phyloP scores from a whole-genome alignment of 2,113 vertebrate genomes.

The Eonycteris spelaea region DNA sequence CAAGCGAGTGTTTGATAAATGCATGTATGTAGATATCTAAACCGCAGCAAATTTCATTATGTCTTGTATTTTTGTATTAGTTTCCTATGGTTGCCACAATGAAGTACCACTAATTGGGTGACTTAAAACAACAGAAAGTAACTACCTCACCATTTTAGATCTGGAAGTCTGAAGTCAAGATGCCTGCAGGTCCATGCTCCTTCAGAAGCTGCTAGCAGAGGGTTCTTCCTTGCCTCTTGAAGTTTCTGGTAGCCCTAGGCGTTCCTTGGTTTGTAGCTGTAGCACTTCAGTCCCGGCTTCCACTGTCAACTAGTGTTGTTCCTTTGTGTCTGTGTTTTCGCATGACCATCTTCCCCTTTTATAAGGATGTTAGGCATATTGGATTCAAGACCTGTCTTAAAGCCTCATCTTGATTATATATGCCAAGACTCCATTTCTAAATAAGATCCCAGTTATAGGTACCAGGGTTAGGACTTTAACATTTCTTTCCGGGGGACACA shows the following conservation, averaged over 20 bases:
- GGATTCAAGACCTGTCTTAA: background rate
- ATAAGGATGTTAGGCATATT: background rate
- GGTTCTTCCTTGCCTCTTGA: background rate
- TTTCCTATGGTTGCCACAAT: background rate
- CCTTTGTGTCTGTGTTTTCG: background rate
- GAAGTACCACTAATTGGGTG: background rate
- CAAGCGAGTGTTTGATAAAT: background rate
- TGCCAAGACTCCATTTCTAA: background rate
- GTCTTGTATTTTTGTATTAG: background rate
- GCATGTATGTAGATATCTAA: conserved; percentile 53
- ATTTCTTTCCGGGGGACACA: background rate
- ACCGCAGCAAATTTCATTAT: background rate
- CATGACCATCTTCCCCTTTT: background rate
- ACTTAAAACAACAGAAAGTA: background rate
- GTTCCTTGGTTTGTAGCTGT: background rate
- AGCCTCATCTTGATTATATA: background rate
- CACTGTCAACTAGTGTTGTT: background rate
- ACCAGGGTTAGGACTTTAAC: background rate
- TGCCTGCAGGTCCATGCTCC: background rate
- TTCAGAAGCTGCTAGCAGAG: background rate
- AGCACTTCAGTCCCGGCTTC: background rate
- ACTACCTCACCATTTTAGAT: background rate
- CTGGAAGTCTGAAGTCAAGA: background rate
- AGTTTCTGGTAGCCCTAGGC: background rate
- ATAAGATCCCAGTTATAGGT: background rate